Conservation (phyloP, 2,888 invertebrate species). For the Cephus nigrinus region DNA sequence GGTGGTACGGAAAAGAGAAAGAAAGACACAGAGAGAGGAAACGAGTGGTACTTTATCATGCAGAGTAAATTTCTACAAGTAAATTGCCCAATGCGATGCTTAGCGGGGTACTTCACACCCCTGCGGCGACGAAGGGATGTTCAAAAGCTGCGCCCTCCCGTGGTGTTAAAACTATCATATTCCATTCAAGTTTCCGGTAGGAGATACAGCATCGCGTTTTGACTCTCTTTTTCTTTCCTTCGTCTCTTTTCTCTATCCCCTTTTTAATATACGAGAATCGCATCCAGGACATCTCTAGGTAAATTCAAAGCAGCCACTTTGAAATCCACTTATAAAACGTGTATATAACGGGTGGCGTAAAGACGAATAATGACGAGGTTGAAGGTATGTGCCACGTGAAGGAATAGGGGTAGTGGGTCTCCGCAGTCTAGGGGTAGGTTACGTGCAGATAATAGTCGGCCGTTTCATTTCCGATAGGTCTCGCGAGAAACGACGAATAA, state of each 20-base stretch:
- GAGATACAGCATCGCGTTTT: background rate
- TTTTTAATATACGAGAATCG: background rate
- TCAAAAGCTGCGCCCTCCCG: background rate
- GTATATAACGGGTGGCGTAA: background rate
- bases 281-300: background rate
- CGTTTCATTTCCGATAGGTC: background rate
- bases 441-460: background rate
- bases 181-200: background rate
- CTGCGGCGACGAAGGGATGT: background rate
- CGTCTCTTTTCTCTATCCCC: background rate
- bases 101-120: background rate
- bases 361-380: background rate
- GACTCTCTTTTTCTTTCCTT: background rate
- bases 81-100: background rate
- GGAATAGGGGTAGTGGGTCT: background rate
- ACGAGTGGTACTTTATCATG: background rate
- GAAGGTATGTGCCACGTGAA: background rate
- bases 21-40: background rate
- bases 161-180: background rate
- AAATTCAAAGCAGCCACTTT: background rate
- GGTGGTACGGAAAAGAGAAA: background rate
- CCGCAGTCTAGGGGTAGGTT: background rate
- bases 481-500: background rate
- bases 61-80: background rate
- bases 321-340: background rate